Conservation (phyloP, 2,797 vertebrate genomes). For the Catamblyrhynchus diadema region DNA sequence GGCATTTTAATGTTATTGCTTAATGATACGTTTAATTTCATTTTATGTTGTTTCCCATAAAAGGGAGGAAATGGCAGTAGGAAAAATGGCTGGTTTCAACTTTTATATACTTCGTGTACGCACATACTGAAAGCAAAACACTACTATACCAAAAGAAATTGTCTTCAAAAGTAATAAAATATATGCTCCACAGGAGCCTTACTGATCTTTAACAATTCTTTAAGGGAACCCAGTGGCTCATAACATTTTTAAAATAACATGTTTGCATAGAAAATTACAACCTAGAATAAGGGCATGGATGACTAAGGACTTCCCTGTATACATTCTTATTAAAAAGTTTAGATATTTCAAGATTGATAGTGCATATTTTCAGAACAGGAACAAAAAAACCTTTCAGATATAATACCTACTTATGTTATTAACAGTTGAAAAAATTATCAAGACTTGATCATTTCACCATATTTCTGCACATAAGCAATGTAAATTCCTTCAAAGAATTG, state of each 20-base stretch:
- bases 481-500: background rate
- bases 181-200: slow-evolving; percentile 5
- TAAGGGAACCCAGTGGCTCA: slow-evolving; percentile 19
- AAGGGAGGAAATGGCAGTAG: slow-evolving; percentile 28
- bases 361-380: background rate
- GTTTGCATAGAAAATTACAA: slow-evolving; percentile 24
- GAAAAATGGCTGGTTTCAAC: slow-evolving; percentile 40
- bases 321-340: background rate
- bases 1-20: slow-evolving; percentile 61
- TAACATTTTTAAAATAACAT: slow-evolving; percentile 51
- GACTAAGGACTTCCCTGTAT: background rate
- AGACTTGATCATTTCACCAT: background rate
- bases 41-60: slow-evolving; percentile 53
- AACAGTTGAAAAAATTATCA: background rate
- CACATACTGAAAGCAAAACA: slow-evolving; percentile 39
- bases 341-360: background rate
- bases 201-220: slow-evolving; percentile 52
- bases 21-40: slow-evolving; percentile 66
- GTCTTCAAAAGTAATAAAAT: slow-evolving; percentile 49
- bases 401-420: background rate
- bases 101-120: slow-evolving; percentile 53
- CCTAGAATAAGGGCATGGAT: background rate
- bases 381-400: background rate
- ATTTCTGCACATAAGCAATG: background rate
- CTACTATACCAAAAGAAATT: background rate